Base-by-base conservation (phyloP, 2,888 invertebrate genomes). In the Alloscopus bannaensis region DNA sequence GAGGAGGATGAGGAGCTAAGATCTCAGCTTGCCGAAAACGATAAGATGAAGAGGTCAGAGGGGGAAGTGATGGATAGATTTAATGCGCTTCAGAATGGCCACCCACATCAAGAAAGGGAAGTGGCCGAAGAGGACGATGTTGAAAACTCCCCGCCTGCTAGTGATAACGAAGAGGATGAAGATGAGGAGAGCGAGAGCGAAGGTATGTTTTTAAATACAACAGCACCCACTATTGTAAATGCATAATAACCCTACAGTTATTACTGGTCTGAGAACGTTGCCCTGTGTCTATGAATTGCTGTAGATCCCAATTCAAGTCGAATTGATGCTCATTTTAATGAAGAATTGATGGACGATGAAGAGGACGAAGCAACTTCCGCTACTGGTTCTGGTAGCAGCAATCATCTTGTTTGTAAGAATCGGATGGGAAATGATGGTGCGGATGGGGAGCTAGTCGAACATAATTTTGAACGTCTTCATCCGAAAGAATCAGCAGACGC, bases 91-190 rank as follows among this genome's bases (percentile, higher is more conserved):
- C 8, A 45, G 18, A 45, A 16, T 45, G n/a, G 45, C 45, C 3
- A 13, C 36, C 13, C 36, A 36, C 6, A 13, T n/a, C n/a, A 36
- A 36, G 36, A 36, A 13, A 36, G 8, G 36, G 36, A 36, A 13
- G 36, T 8, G 13, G 13, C 36, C 13, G n/a, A 45, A 45, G n/a
- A 4, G n/a, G 45, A 16, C 4, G 45, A 45, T 18, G 45, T 18
- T 3, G 45, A 45, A 3, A 13, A 13, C 13, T 36, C 36, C 8
- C n/a, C 45, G 3, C n/a, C 24, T 3, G 26, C 16, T 3, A 22
- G 22, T 24, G 55, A 55, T 22, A 55, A 26, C 22, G 26, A 55
- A 22, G 55, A 24, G 55, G 55, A 20, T 3, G 55, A 55, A 22
- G 22, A 55, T 55, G 55, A 22, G 13, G 55, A 55, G 3, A 16